Conservation (phyloP, 2,113 vertebrate species). For the Prietella phreatophila region DNA sequence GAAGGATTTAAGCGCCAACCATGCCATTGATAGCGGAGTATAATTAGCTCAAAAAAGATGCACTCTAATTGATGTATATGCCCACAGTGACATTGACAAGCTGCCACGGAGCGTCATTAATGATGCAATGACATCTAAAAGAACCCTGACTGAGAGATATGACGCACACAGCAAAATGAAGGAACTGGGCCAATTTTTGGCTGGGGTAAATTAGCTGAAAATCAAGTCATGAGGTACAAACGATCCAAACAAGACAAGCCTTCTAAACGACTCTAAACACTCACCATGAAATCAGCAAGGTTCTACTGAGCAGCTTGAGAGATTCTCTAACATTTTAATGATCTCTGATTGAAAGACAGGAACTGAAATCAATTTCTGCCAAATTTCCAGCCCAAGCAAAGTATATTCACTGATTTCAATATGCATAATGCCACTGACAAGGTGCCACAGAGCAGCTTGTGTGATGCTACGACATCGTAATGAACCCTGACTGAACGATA, state of each 20-base stretch:
- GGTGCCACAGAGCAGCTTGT: constrained; percentile 7
- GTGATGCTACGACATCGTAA: constrained; percentile 43
- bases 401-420: not conserved
- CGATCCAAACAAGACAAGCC: not conserved
- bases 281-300: not conserved
- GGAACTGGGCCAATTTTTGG: not conserved
- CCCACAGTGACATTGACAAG: not conserved
- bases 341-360: not conserved
- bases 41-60: not conserved
- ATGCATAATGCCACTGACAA: not conserved
- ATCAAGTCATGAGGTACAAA: not conserved
- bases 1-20: not conserved
- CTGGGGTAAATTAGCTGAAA: not conserved
- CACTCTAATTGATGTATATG: not conserved
- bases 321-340: not conserved
- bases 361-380: not conserved
- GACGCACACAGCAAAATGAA: not conserved
- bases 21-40: not conserved
- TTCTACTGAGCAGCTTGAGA: not conserved
- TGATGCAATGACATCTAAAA: not conserved
- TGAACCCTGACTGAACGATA: constrained; percentile 28
- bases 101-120: not conserved
- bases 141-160: not conserved
- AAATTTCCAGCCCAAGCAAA: not conserved
- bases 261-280: not conserved